Evolutionary conservation across 1,140 invertebrate species (phyloP).

Genomic region (Lutraria rhynchaena): DNA sequence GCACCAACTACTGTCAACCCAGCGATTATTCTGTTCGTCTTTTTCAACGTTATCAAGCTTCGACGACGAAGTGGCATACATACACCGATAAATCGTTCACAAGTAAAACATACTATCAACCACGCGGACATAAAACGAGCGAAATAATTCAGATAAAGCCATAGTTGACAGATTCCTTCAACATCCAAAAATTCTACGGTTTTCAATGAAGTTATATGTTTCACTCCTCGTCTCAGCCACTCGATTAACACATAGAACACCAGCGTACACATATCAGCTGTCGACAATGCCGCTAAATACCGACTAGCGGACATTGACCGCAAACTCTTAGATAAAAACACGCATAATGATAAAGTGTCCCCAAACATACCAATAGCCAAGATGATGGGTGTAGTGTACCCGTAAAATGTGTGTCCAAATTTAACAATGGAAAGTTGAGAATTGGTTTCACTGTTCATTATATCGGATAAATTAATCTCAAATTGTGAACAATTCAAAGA

Average conservation of each 20-base stretch:
- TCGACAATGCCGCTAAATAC: slow-evolving; percentile 37
- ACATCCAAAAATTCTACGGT: slow-evolving; percentile 62
- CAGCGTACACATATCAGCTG: slow-evolving; percentile 3
- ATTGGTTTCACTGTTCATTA: neutral
- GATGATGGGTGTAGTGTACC: slow-evolving; percentile 9
- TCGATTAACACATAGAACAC: slow-evolving; percentile 43
- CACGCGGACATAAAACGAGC: slow-evolving; percentile 78
- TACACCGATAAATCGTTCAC: slow-evolving; percentile 78
- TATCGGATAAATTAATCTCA: slow-evolving; percentile 1
- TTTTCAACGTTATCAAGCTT: neutral
- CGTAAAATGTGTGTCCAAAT: slow-evolving; percentile 34
- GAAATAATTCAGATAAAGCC: slow-evolving; percentile 72
- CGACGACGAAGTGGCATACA: slow-evolving; percentile 68
- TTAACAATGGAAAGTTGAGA: neutral
- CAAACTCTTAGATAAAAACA: slow-evolving; percentile 39
- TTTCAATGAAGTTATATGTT: neutral
- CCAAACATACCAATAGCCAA: slow-evolving; percentile 13
- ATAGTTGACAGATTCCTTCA: slow-evolving; percentile 74
- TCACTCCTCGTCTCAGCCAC: slow-evolving; percentile 30
- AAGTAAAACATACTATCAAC: slow-evolving; percentile 78
- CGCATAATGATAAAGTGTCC: slow-evolving; percentile 16
- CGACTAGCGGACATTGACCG: slow-evolving; percentile 31
- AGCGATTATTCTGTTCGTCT: slow-evolving; percentile 59
- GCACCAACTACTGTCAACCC: slow-evolving; percentile 56
- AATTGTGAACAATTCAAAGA: slow-evolving; percentile 7